Evolutionary conservation across 2,888 invertebrate species (phyloP), one percentile per base, ranked within the genome.

Genomic region (Drosophila neotestacea): DNA sequence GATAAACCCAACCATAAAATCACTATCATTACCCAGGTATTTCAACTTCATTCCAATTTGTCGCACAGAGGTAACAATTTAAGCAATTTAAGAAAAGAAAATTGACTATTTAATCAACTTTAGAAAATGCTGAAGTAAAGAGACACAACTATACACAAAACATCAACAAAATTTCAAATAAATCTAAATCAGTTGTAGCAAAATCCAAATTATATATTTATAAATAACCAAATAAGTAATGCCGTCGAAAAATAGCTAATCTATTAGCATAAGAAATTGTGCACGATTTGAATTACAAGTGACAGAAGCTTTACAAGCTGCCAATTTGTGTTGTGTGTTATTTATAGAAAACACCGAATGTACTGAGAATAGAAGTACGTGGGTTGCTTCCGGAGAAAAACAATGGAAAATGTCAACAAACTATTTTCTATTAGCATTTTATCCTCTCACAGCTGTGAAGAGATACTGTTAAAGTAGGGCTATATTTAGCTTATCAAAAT

Each of bases 401-500:
- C 39, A 54, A 48, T 48, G 9, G 16, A 44, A 48, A 47, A 47
- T 68, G 47, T 55, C 58, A 54, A 41, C 36, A 22, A 73, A 73
- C 73, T 73, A 69, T 52, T 55, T 62, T 62, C 10, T 42, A 6
- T 22, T 0, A 11, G 7, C 52, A n/a, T 22, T 28, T 13, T 1
- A 39, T 46, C 6, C 36, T 6, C 11, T 22, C 13, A 6, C 13
- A 30, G 4, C 32, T 27, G 27, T 10, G 22, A 4, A 10, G 30
- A 22, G 11, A 6, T 51, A n/a, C n/a, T n/a, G n/a, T n/a, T n/a
- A 9, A 36, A 16, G 9, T 10, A 4, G 1, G 11, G 32, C 46
- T 67, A 44, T 47, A 50, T 61, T 44, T 32, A 32, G 36, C 22
- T 48, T 13, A 52, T 39, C 47, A 44, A 61, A 54, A 63, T 62